Percentiles rank a stretch among this genome's conserved stretches.
These are phyloP conservation scores for Cheilosia soror DNA, from an alignment of 2,888 invertebrate genomes.

Conservation along the genomic window DNA sequence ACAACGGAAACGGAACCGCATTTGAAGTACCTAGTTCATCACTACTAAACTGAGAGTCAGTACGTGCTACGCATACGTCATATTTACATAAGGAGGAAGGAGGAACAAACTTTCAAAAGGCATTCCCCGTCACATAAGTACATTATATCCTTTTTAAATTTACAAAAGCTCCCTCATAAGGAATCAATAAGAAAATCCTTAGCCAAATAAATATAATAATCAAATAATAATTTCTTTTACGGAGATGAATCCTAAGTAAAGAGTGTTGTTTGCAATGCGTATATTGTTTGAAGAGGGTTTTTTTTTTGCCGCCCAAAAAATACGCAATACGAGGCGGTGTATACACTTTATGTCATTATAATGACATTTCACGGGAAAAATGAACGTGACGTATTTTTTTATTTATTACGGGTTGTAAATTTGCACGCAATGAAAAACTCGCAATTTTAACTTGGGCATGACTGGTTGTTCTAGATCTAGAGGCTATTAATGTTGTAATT, in stretches of 20 bases:
- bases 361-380: conserved; percentile 41
- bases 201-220: conserved; percentile 41
- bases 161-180: conserved; percentile 38
- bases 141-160: conserved; percentile 28
- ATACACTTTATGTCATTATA: conserved; percentile 39
- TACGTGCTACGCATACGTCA: conserved; percentile 50
- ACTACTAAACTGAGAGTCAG: conserved; percentile 41
- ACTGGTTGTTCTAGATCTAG: conserved; percentile 29
- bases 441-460: conserved; percentile 13
- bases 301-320: neutral
- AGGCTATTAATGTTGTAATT: conserved; percentile 9
- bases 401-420: conserved; percentile 44
- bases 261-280: conserved; percentile 21
- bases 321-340: neutral
- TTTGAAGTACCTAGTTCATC: conserved; percentile 65
- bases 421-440: conserved; percentile 23
- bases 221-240: conserved; percentile 49
- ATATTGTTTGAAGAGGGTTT: neutral
- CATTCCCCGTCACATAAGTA: neutral
- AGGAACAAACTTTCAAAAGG: conserved; percentile 15
- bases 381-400: conserved; percentile 46
- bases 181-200: conserved; percentile 52
- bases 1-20: conserved; percentile 28
- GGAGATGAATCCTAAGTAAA: conserved; percentile 31
- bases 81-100: conserved; percentile 24